These are phyloP conservation scores for Trichonephila clavipes DNA, from an alignment of 1,140 invertebrate genomes.

Conservation along the genomic window DNA sequence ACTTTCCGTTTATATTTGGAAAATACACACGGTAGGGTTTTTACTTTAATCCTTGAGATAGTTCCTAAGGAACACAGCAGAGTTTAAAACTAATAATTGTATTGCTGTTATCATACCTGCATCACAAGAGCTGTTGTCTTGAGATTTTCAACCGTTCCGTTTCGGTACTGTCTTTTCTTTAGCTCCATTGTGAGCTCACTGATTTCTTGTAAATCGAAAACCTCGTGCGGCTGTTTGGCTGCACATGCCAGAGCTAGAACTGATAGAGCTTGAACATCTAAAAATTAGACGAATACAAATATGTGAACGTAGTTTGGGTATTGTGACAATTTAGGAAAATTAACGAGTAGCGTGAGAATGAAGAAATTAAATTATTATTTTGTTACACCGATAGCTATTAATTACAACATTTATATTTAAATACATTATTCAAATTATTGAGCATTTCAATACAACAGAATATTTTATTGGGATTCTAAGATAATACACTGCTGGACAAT, in stretches of 20 bases:
- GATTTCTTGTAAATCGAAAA: not conserved
- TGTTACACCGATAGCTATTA: too few relatives aligned
- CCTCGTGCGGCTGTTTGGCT: not conserved
- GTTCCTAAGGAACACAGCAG: too few relatives aligned
- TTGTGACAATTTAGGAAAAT: too few relatives aligned
- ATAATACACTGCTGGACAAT: too few relatives aligned
- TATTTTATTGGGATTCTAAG: too few relatives aligned
- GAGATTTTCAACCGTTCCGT: constrained; percentile 50
- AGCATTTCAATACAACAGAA: too few relatives aligned
- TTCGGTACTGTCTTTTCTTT: constrained; percentile 30
- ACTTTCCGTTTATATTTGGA: too few relatives aligned
- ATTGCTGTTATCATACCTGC: not conserved
- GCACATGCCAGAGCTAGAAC: constrained; percentile 42
- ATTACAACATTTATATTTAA: too few relatives aligned
- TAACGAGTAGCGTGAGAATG: not conserved
- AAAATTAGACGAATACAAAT: not conserved
- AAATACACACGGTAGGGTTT: too few relatives aligned
- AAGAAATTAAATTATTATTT: not conserved
- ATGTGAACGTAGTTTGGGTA: not conserved
- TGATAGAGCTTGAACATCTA: constrained; percentile 35
- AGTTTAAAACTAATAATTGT: too few relatives aligned
- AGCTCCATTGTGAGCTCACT: not conserved
- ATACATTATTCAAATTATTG: too few relatives aligned
- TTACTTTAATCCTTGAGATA: too few relatives aligned
- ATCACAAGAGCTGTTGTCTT: constrained; percentile 52